Evolutionary conservation across 1,140 invertebrate genomes (phyloP).

Genomic region (Megalopta genalis): DNA sequence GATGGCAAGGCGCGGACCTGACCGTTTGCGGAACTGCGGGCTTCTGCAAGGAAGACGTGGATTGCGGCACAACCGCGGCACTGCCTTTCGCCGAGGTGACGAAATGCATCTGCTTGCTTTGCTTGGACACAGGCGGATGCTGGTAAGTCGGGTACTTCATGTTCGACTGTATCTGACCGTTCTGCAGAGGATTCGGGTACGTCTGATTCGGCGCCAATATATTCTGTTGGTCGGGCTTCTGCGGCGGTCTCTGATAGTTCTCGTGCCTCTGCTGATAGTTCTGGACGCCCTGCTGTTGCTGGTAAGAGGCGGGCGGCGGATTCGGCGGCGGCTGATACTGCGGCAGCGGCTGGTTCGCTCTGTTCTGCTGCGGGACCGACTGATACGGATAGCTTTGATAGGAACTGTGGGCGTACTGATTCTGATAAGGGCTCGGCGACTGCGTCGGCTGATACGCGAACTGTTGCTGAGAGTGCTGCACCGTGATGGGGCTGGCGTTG

Average conservation of each 20-base stretch:
- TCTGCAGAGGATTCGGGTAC: conserved; percentile 77
- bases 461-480: conserved; percentile 72
- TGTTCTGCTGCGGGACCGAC: conserved; percentile 70
- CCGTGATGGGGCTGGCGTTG: conserved; percentile 74
- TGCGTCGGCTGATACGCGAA: conserved; percentile 67
- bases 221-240: conserved; percentile 70
- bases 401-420: conserved; percentile 69
- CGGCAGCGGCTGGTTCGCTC: conserved; percentile 70
- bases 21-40: conserved; percentile 73
- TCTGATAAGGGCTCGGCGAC: conserved; percentile 71
- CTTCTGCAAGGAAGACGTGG: conserved; percentile 67
- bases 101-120: conserved; percentile 81
- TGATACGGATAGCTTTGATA: conserved; percentile 72
- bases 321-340: conserved; percentile 76
- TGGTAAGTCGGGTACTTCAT: conserved; percentile 82
- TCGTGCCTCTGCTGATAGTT: conserved; percentile 79
- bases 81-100: conserved; percentile 84
- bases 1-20: conserved; percentile 84
- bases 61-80: conserved; percentile 37
- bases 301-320: conserved; percentile 66
- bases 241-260: conserved; percentile 70
- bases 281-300: conserved; percentile 63
- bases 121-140: conserved; percentile 80
- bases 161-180: conserved; percentile 73
- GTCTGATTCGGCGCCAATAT: conserved; percentile 70